phyloP scores from a whole-genome alignment of 2,113 vertebrate species.

The Onychorhynchus coronatus region DNA sequence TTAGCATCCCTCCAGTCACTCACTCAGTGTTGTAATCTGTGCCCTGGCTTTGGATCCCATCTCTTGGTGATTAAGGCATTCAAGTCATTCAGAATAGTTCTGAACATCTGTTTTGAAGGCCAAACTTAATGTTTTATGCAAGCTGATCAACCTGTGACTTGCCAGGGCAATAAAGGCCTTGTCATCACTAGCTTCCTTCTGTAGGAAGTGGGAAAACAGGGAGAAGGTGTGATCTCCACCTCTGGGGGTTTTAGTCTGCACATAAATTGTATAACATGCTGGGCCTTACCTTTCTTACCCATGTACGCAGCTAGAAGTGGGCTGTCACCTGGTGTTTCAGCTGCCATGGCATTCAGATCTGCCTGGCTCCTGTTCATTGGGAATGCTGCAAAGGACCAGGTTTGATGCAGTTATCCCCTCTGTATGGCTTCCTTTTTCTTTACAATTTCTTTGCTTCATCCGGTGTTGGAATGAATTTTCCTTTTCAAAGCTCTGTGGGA shows the following conservation, averaged over 20 bases:
- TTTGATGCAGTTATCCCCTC: not conserved
- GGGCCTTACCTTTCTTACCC: not conserved
- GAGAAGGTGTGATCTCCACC: not conserved
- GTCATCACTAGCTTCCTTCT: not conserved
- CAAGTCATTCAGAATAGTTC: not conserved
- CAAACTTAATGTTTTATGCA: not conserved
- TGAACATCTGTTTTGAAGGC: not conserved
- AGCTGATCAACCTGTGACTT: not conserved
- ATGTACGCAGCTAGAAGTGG: fast-evolving
- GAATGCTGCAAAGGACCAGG: not conserved
- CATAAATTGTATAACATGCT: not conserved
- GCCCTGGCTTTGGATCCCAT: not conserved
- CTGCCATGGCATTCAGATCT: not conserved
- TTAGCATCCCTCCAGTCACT: not conserved
- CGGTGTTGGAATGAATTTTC: not conserved
- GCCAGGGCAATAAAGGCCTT: not conserved
- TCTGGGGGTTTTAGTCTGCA: not conserved
- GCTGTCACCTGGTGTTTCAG: not conserved
- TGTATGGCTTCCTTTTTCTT: not conserved
- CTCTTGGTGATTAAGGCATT: not conserved
- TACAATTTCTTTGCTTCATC: not conserved
- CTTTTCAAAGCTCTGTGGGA: not conserved
- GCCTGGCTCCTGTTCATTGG: not conserved
- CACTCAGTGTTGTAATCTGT: not conserved
- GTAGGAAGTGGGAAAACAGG: not conserved